These are phyloP conservation scores for Rhinopithecus roxellana DNA, from an alignment of 2,113 vertebrate species.

Conservation along the genomic window DNA sequence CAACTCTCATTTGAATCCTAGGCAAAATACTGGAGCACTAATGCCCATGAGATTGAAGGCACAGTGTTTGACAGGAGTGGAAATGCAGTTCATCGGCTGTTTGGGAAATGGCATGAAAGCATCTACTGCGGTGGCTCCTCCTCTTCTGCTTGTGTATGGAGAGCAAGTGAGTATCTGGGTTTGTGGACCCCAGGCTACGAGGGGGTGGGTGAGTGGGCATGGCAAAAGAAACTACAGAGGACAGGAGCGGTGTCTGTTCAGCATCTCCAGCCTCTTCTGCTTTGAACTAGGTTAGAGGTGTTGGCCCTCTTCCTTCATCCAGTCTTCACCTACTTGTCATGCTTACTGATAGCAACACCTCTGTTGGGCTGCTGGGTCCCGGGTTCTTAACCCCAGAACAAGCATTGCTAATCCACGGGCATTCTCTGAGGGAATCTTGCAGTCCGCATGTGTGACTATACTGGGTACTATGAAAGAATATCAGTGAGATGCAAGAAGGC, in stretches of 20 bases:
- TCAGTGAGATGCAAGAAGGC: neutral
- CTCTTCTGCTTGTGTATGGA: constrained; percentile 94
- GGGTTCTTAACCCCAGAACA: neutral
- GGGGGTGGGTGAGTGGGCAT: accelerated
- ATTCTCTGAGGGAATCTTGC: neutral
- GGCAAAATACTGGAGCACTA: constrained; percentile 97
- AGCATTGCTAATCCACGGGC: neutral
- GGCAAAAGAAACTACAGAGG: accelerated
- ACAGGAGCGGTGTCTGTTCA: accelerated
- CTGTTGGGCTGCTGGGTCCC: neutral
- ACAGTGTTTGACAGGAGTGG: constrained; percentile 90
- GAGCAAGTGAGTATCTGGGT: constrained; percentile 89
- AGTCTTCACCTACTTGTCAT: neutral
- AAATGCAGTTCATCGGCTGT: constrained; percentile 91
- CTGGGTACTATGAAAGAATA: neutral
- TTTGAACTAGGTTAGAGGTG: accelerated
- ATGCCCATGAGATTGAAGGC: constrained; percentile 95
- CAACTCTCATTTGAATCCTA: constrained; percentile 72
- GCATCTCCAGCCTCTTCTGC: neutral
- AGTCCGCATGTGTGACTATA: neutral
- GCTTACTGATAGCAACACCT: neutral
- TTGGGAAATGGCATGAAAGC: constrained; percentile 97
- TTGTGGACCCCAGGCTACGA: accelerated
- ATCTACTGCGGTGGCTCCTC: constrained; percentile 92
- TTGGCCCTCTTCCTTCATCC: neutral